Evolutionary conservation across 2,888 invertebrate genomes (phyloP).

Genomic region (Ceriagrion tenellum): DNA sequence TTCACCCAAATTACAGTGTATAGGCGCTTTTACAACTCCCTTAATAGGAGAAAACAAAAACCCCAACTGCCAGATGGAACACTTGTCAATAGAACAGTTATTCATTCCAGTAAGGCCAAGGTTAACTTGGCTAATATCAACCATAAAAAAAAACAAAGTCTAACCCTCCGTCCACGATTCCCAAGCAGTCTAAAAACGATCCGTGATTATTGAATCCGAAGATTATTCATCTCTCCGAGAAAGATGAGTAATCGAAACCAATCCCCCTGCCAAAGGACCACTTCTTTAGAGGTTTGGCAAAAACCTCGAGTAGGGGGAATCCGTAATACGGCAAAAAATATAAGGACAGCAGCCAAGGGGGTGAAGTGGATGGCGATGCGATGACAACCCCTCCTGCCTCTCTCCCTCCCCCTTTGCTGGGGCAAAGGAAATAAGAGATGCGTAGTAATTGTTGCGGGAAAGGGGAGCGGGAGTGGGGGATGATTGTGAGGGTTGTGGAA

Average conservation of each 20-base stretch:
- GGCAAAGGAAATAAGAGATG: neutral
- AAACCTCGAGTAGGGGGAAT: neutral
- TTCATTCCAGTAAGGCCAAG: too few relatives aligned
- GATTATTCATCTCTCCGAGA: neutral
- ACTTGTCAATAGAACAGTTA: too few relatives aligned
- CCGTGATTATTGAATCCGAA: neutral
- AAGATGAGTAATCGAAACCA: neutral
- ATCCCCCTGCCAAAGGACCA: neutral
- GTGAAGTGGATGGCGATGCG: neutral
- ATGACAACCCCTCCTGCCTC: neutral
- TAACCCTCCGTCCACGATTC: too few relatives aligned
- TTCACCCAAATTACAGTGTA: too few relatives aligned
- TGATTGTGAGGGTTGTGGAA: neutral
- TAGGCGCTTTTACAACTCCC: too few relatives aligned
- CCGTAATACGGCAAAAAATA: neutral
- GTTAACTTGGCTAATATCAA: too few relatives aligned
- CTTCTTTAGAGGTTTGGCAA: neutral
- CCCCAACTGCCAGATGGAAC: too few relatives aligned
- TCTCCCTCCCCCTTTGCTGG: neutral
- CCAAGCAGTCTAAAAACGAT: neutral
- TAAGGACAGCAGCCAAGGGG: neutral
- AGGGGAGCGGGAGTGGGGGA: slow-evolving; percentile 40
- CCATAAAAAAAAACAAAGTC: too few relatives aligned
- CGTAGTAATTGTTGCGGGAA: slow-evolving; percentile 22
- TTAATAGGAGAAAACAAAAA: too few relatives aligned